Percentiles rank a stretch among this genome's conserved stretches.
Evolutionary conservation across 2,888 invertebrate genomes (phyloP).

Genomic region (Rugalucina vietnamica): DNA sequence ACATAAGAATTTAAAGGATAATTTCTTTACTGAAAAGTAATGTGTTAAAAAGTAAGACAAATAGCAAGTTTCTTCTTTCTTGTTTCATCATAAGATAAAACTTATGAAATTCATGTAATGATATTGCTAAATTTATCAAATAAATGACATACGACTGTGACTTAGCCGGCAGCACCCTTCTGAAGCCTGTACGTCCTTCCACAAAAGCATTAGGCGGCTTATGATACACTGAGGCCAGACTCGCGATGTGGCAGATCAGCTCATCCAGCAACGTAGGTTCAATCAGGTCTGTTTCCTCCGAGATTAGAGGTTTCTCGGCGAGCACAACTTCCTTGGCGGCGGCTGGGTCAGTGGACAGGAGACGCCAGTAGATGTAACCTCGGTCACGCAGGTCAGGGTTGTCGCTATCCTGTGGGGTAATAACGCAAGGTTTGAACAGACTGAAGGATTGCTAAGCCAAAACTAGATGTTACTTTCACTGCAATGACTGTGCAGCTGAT

Average conservation of each 20-base stretch:
- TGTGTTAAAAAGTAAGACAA: too few relatives aligned
- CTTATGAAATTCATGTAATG: too few relatives aligned
- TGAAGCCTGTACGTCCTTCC: constrained; percentile 87
- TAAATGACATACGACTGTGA: constrained; percentile 78
- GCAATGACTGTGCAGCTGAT: too few relatives aligned
- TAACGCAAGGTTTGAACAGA: too few relatives aligned
- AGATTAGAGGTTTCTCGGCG: constrained; percentile 99
- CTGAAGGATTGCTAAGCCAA: too few relatives aligned
- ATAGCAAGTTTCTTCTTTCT: too few relatives aligned
- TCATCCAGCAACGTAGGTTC: constrained; percentile 99
- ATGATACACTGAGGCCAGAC: constrained; percentile 98
- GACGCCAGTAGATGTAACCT: constrained; percentile 99
- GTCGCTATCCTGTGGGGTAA: constrained; percentile 94
- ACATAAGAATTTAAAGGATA: too few relatives aligned
- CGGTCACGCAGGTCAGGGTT: constrained; percentile 99
- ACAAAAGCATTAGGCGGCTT: constrained; percentile 99
- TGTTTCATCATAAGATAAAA: too few relatives aligned
- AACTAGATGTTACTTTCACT: too few relatives aligned
- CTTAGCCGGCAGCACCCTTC: constrained; percentile 76
- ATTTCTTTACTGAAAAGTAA: too few relatives aligned
- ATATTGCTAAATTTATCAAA: too few relatives aligned
- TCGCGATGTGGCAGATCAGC: constrained; percentile 99
- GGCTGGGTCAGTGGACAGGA: constrained; percentile 98
- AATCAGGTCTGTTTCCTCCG: constrained; percentile 98
- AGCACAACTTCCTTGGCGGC: constrained; percentile 99